Evolutionary conservation across 1,140 invertebrate genomes (phyloP).

Genomic region (Diorhabda elongata): DNA sequence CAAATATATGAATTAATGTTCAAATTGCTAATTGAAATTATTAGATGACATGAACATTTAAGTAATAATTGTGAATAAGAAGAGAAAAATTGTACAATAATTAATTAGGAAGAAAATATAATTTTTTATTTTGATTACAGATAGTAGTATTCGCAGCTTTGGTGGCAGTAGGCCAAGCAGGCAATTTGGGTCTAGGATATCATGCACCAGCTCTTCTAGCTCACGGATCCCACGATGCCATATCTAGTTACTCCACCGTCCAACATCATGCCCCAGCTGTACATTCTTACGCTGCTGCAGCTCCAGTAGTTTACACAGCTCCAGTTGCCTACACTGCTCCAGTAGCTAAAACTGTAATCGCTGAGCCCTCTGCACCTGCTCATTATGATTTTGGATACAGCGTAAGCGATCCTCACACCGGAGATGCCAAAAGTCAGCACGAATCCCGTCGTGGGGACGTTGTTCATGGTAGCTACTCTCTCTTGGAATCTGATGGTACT

Average conservation of each 20-base stretch:
- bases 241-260: neutral
- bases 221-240: neutral
- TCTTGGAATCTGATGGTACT: slow-evolving; percentile 62
- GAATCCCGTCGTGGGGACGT: slow-evolving; percentile 22
- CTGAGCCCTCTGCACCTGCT: slow-evolving; percentile 23
- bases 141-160: slow-evolving; percentile 19
- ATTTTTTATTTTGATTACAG: slow-evolving; percentile 11
- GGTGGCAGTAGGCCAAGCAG: slow-evolving; percentile 17
- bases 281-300: neutral
- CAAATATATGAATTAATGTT: neutral
- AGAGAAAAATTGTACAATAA: too few relatives aligned
- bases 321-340: slow-evolving; percentile 1
- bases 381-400: slow-evolving; percentile 29
- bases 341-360: slow-evolving; percentile 6
- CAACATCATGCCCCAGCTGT: slow-evolving; percentile 1
- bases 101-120: neutral
- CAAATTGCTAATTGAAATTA: neutral
- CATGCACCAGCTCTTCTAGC: neutral
- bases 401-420: slow-evolving; percentile 51
- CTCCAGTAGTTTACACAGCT: neutral
- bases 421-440: slow-evolving; percentile 29
- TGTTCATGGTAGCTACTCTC: slow-evolving; percentile 50
- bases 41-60: neutral
- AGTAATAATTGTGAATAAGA: too few relatives aligned
- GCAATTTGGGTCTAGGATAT: slow-evolving; percentile 11